Conservation (phyloP, 30 jellyfish, hydroid and myxozoan species). For the Cassiopea xamachana region DNA sequence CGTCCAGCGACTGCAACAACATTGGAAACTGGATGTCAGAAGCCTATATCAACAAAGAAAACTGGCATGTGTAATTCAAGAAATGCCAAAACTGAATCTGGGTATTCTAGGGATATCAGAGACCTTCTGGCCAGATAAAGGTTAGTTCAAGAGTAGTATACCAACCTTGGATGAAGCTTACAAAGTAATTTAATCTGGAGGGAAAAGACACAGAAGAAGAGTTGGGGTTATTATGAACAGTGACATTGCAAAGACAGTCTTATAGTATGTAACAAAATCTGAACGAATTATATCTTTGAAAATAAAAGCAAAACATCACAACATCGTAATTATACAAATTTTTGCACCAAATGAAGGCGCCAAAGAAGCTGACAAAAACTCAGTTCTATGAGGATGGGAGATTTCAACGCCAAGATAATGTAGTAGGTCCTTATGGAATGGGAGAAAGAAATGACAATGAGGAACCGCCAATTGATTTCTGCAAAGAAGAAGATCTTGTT, state of each 20-base stretch:
- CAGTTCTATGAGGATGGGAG: conserved; percentile 12
- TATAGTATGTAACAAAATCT: background rate
- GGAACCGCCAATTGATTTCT: conserved; percentile 4
- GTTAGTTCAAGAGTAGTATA: background rate
- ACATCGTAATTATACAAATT: background rate
- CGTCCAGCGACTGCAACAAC: conserved; percentile 36
- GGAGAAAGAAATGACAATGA: conserved; percentile 22
- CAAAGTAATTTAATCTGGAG: background rate
- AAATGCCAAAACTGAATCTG: background rate
- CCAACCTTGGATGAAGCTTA: background rate
- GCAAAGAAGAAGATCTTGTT: background rate
- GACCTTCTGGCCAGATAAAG: background rate
- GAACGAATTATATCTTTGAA: background rate
- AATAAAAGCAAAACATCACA: background rate
- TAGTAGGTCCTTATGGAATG: conserved; percentile 9
- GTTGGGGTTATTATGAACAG: background rate
- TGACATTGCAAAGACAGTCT: background rate
- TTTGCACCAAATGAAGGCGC: background rate
- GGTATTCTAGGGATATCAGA: background rate
- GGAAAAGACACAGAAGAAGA: background rate
- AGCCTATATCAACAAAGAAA: background rate
- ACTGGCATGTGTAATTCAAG: background rate
- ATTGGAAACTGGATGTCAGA: conserved; percentile 13
- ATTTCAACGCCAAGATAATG: background rate
- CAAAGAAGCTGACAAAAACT: background rate